Evolutionary conservation across 2,888 invertebrate species (phyloP).

Genomic region (Chelonus formosanus): DNA sequence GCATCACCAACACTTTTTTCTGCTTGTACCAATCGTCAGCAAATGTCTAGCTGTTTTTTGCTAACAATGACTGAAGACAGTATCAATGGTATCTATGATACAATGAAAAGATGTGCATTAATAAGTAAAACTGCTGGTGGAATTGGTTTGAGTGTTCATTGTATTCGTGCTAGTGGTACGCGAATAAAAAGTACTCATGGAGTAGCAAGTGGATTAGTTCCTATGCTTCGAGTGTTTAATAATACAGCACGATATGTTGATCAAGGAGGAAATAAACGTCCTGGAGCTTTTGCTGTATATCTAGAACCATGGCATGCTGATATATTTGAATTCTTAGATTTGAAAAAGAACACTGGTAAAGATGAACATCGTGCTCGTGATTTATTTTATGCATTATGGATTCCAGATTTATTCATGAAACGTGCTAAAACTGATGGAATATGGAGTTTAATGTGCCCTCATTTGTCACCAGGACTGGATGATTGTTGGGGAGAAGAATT

Average conservation of each 20-base stretch:
- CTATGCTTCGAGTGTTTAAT: conserved; percentile 94
- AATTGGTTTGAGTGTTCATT: conserved; percentile 95
- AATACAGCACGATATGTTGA: conserved; percentile 96
- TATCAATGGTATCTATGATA: conserved; percentile 94
- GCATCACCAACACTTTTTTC: conserved; percentile 98
- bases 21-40: conserved; percentile 90
- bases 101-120: conserved; percentile 89
- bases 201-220: conserved; percentile 93
- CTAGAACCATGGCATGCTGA: conserved; percentile 99
- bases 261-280: conserved; percentile 97
- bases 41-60: conserved; percentile 94
- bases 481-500: conserved; percentile 97
- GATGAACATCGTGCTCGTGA: conserved; percentile 95
- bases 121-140: conserved; percentile 98
- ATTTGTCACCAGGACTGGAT: conserved; percentile 86
- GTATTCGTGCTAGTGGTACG: conserved; percentile 90
- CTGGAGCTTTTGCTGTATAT: conserved; percentile 97
- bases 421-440: conserved; percentile 83
- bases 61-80: conserved; percentile 94
- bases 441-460: conserved; percentile 98
- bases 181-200: conserved; percentile 95
- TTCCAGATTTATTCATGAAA: conserved; percentile 98
- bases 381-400: conserved; percentile 96
- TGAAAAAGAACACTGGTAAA: conserved; percentile 89
- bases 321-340: conserved; percentile 91